phyloP scores from a whole-genome alignment of 2,113 vertebrate species.

The Jacana jacana region DNA sequence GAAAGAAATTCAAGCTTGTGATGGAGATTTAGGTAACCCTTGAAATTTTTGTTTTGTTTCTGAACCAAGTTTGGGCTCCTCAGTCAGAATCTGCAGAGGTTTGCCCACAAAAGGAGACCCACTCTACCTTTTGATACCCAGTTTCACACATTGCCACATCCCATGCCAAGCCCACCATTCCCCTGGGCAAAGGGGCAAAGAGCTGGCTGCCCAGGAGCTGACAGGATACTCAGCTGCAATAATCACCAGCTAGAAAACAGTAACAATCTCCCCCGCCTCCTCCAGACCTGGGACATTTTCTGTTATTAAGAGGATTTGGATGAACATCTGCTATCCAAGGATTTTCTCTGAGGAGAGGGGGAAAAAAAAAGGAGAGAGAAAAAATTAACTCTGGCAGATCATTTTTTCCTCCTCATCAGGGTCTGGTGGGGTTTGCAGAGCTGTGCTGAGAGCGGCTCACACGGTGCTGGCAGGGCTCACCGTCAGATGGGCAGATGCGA shows the following conservation, averaged over 20 bases:
- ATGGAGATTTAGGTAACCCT: not conserved
- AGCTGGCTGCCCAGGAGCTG: not conserved
- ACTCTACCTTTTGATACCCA: not conserved
- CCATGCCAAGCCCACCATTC: not conserved
- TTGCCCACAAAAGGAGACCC: not conserved
- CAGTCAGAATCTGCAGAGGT: not conserved
- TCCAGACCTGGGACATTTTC: not conserved
- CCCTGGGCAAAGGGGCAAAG: not conserved
- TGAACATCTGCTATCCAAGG: constrained; percentile 38
- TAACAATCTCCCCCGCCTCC: not conserved
- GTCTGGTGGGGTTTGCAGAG: not conserved
- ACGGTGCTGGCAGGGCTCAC: not conserved
- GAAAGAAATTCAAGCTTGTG: not conserved
- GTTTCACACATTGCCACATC: not conserved
- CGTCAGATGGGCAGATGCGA: not conserved
- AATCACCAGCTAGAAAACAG: not conserved
- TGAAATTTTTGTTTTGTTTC: not conserved
- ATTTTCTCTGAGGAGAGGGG: not conserved
- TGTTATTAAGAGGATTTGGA: constrained; percentile 48
- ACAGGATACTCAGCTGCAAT: not conserved
- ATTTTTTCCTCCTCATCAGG: not conserved
- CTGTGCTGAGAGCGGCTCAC: rapidly evolving
- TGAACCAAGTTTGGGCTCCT: not conserved
- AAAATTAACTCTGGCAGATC: not conserved
- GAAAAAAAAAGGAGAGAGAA: not conserved